Evolutionary conservation across 2,888 invertebrate genomes (phyloP).

Genomic region (Galeopsomyia nigrocyanea): DNA sequence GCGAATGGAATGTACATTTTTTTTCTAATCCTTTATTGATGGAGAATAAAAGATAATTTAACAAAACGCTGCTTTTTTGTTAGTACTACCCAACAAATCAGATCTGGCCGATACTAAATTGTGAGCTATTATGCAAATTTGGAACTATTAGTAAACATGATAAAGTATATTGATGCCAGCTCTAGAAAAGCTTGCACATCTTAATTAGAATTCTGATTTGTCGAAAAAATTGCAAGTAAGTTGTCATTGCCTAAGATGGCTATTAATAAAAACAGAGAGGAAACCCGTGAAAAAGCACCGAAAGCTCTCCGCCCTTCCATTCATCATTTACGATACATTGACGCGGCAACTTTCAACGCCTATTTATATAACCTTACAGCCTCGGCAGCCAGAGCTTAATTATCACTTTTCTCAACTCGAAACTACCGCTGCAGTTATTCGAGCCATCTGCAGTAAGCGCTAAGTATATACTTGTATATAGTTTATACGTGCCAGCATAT

Average conservation of each 20-base stretch:
- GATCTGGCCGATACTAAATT: no score
- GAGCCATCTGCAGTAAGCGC: constrained; percentile 12
- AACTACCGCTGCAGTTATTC: constrained; percentile 22
- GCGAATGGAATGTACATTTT: constrained; percentile 42
- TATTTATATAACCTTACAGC: constrained; percentile 38
- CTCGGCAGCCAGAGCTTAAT: constrained; percentile 33
- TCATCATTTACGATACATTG: constrained; percentile 44
- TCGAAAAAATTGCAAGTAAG: background rate
- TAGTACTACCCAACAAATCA: background rate
- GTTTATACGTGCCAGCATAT: background rate
- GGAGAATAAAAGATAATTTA: constrained; percentile 42
- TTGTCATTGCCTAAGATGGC: no score
- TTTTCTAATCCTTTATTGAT: constrained; percentile 29
- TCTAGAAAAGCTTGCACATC: no score
- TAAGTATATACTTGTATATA: background rate
- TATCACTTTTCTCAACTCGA: constrained; percentile 39
- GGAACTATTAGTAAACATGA: background rate
- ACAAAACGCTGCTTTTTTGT: background rate
- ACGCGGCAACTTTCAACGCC: constrained; percentile 37
- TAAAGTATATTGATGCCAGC: background rate
- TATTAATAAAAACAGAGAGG: constrained; percentile 9
- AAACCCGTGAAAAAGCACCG: constrained; percentile 3
- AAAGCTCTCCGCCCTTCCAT: constrained; percentile 19
- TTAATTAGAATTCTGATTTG: background rate
- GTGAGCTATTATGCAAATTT: no score